Evolutionary conservation across 2,888 invertebrate genomes (phyloP), one percentile per base, ranked within the genome.

Genomic region (Pachymerium ferrugineum): DNA sequence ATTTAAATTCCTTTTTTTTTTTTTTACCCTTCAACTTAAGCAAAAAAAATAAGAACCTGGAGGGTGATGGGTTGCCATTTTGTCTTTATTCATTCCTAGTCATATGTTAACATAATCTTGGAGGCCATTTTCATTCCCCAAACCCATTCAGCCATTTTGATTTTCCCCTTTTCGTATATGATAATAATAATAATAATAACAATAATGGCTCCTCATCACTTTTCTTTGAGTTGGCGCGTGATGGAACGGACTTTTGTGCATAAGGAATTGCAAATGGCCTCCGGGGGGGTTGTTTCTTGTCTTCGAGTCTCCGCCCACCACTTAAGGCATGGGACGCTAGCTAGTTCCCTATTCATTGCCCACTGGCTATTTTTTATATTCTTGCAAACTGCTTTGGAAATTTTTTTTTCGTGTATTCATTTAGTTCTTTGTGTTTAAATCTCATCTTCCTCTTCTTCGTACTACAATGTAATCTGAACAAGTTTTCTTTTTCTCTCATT

Each of bases 261-360:
- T 54, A 54, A 54, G 47, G 47, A 54, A 54, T 54, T 54, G 47
- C 47, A 54, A 54, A 54, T 54, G 47, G 47, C 47, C 47, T 54
- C 16, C 19, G 19, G 47, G 47, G 47, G 22, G 47, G 47, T 54
- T 54, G 47, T 54, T 54, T 54, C 47, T 54, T 54, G 47, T 54
- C 47, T 54, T 19, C 16, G 47, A 54, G 19, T 54, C 47, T 54
- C 47, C 47, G 47, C 47, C 47, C 19, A 54, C 47, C 47, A 54
- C 47, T 54, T 54, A 19, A 54, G 47, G 47, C 47, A 54, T 54
- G 47, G 47, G 47, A 54, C 47, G 47, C 47, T 54, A 54, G 47
- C 47, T 54, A 54, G 47, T 54, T 54, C 47, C 16, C 47, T 54
- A 54, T 54, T 54, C 47, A 54, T 54, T 54, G 47, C 47, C 47